A percentile compares a stretch with the other conserved stretches of the same genome.
phyloP scores from a whole-genome alignment of 1,140 invertebrate species.

The Macrotrachela quadricornifera region DNA sequence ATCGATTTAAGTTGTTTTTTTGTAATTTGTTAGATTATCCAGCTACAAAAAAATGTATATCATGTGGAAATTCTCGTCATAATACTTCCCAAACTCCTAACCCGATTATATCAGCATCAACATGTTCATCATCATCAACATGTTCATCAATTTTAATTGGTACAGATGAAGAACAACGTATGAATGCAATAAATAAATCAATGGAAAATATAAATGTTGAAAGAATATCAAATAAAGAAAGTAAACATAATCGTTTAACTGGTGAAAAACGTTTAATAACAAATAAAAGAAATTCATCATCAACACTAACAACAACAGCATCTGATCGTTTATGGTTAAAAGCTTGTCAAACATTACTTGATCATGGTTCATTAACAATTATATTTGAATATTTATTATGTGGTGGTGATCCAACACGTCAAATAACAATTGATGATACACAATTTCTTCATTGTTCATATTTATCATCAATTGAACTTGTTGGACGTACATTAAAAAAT shows the following conservation, averaged over 20 bases:
- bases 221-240: background rate
- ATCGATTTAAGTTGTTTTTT: background rate
- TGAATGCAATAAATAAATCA: too few relatives aligned
- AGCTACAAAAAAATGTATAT: background rate
- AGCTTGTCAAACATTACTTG: constrained; percentile 65
- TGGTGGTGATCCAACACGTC: constrained; percentile 65
- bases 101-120: too few relatives aligned
- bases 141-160: too few relatives aligned
- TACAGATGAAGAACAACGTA: too few relatives aligned
- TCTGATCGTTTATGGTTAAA: constrained; percentile 73
- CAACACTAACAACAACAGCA: constrained; percentile 6
- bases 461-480: constrained; percentile 70
- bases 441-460: constrained; percentile 62
- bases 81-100: background rate
- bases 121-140: too few relatives aligned
- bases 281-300: constrained; percentile 4
- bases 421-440: constrained; percentile 63
- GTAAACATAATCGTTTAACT: background rate
- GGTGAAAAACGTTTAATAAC: background rate
- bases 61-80: background rate
- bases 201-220: background rate
- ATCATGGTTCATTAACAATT: constrained; percentile 57
- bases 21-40: background rate
- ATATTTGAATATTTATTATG: constrained; percentile 44
- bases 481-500: constrained; percentile 70